A percentile compares a stretch with the other conserved stretches of the same genome.
Evolutionary conservation across 1,140 invertebrate species (phyloP).

Genomic region (Leucophenga varia): DNA sequence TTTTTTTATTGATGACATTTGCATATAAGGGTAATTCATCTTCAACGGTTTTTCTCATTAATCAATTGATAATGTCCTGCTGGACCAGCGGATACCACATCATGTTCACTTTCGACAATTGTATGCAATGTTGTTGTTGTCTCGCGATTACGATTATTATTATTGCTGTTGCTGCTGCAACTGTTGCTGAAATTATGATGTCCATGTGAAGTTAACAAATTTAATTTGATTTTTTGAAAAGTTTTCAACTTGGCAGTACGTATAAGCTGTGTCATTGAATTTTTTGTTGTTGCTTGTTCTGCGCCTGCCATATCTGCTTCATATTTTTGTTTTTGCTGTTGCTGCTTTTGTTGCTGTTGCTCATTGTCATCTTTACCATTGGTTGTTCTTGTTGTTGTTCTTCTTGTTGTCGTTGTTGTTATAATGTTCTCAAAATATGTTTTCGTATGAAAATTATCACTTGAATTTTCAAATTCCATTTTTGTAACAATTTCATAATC

Average conservation of each 20-base stretch:
- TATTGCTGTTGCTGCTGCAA: conserved; percentile 6
- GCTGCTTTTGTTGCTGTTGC: too few relatives aligned
- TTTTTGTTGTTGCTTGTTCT: conserved; percentile 18
- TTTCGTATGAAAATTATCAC: conserved; percentile 12
- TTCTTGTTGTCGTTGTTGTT: conserved; percentile 8
- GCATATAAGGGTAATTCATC: neutral
- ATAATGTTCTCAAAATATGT: conserved; percentile 5
- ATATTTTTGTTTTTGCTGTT: conserved; percentile 4
- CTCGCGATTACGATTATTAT: conserved; percentile 8
- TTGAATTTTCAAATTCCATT: conserved; percentile 18
- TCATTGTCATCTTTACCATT: conserved; percentile 4
- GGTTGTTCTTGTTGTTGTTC: conserved; percentile 7
- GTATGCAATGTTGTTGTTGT: conserved; percentile 24
- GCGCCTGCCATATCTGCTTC: conserved; percentile 8
- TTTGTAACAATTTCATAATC: conserved; percentile 8
- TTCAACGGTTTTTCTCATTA: conserved; percentile 32
- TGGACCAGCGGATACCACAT: conserved; percentile 43
- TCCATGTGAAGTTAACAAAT: conserved; percentile 39
- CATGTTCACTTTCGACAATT: conserved; percentile 48
- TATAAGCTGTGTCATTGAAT: conserved; percentile 37
- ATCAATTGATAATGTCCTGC: conserved; percentile 49
- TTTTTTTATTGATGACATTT: conserved; percentile 6
- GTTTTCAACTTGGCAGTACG: conserved; percentile 48
- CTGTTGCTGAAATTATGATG: conserved; percentile 39
- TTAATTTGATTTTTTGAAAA: conserved; percentile 50